Evolutionary conservation across 2,888 invertebrate genomes (phyloP).

Genomic region (Resseliella maxima): DNA sequence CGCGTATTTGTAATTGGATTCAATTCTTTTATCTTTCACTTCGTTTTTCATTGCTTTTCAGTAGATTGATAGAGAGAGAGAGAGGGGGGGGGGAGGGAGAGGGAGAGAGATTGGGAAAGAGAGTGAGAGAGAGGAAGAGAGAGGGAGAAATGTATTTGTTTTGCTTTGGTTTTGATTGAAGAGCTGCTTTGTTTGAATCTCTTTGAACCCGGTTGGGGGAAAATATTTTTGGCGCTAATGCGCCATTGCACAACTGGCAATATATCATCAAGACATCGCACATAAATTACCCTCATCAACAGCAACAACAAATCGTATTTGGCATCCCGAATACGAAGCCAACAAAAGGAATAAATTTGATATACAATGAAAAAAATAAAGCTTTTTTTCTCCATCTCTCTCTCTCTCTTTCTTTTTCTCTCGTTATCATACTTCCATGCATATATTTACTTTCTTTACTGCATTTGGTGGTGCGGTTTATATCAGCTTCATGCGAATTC

Average conservation of each 20-base stretch:
- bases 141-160: too few species aligned
- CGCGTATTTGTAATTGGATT: constrained; percentile 48
- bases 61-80: too few species aligned
- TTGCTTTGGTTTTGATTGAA: background rate
- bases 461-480: background rate
- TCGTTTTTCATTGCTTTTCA: background rate
- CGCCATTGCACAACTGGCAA: constrained; percentile 53
- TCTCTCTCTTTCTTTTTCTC: background rate
- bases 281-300: constrained; percentile 51
- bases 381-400: background rate
- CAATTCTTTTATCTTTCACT: background rate
- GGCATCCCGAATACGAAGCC: background rate
- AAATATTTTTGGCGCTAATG: constrained; percentile 40
- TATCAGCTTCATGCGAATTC: background rate
- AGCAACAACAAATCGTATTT: constrained; percentile 48
- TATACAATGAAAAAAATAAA: background rate
- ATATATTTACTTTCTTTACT: background rate
- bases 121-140: too few species aligned
- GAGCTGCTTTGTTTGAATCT: background rate
- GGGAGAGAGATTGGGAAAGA: too few species aligned
- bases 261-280: constrained; percentile 55
- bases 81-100: too few species aligned
- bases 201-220: background rate
- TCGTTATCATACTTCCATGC: background rate
- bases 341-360: background rate